Conservation (phyloP, 2,113 vertebrate species). For the Tychaedon coryphoeus region DNA sequence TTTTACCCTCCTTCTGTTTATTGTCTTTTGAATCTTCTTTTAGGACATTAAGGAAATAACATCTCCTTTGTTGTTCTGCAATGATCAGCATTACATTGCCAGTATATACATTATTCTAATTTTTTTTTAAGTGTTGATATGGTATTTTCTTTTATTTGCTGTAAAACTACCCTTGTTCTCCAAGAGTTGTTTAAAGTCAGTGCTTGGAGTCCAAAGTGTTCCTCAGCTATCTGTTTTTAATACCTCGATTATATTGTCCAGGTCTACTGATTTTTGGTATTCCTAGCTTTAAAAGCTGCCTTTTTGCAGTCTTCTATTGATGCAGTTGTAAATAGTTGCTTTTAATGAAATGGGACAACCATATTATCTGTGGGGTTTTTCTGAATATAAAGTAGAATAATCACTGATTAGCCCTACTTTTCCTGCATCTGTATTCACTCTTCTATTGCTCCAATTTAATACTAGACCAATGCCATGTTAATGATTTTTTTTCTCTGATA, state of each 20-base stretch:
- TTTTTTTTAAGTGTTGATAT: not conserved
- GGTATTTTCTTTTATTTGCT: not conserved
- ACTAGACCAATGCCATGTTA: not conserved
- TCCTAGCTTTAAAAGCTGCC: not conserved
- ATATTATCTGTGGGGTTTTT: not conserved
- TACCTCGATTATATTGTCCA: not conserved
- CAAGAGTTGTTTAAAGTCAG: not conserved
- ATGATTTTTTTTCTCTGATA: not conserved
- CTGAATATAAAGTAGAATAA: not conserved
- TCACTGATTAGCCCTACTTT: not conserved
- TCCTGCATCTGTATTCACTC: not conserved
- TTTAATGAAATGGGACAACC: not conserved
- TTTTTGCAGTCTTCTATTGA: not conserved
- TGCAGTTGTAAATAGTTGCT: not conserved
- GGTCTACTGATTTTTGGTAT: not conserved
- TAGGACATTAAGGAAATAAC: not conserved
- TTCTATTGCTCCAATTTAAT: not conserved
- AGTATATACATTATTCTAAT: not conserved
- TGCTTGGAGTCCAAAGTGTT: not conserved
- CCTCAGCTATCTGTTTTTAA: not conserved
- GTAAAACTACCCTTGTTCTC: not conserved
- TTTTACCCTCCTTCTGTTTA: not conserved
- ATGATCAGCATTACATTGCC: not conserved
- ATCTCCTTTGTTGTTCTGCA: not conserved
- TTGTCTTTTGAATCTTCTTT: not conserved